Evolutionary conservation across 2,888 invertebrate genomes (phyloP), one percentile per base, ranked within the genome.

Genomic region (Molorchus minor): DNA sequence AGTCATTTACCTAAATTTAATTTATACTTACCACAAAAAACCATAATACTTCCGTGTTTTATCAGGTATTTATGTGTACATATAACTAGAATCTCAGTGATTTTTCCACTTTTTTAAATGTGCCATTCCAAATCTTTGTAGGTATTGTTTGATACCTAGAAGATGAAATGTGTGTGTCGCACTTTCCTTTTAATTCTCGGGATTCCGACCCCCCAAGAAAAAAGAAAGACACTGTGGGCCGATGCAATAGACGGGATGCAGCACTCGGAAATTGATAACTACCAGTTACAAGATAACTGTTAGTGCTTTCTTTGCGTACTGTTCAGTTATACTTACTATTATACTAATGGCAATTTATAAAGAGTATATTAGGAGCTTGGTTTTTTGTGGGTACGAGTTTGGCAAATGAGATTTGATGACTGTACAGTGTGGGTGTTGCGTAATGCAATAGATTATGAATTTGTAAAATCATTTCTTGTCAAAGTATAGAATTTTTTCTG

Each of bases 391-490:
- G 49, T 49, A 38, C 29, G 49, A 38, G 13, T 49, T 36, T 71
- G 25, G 19, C 47, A 33, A 49, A 59, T 55, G 55, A 73, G 70
- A 73, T 33, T 33, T 65, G 70, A 44, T 56, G 61, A 35, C 33
- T 56, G 58, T 43, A 70, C 62, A 67, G 74, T 65, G 68, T 72
- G 71, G 66, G 73, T 74, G 80, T 80, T 79, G 58, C 52, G 33
- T 41, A 58, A 51, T 63, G 80, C 80, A 80, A 81, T 79, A 82
- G 80, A 65, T 47, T 65, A 65, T 82, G 82, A 79, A 83, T 83
- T 83, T 84, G 83, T 83, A 83, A 82, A 69, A 83, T 81, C 81
- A 82, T 82, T 82, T 82, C 80, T 83, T 82, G 81, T 82, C 82
- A 79, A 79, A 82, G 78, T 82, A 83, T 81, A 82, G 80, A 82